Evolutionary conservation across 2,888 invertebrate species (phyloP).

Genomic region (Scaptomyza tumidula): DNA sequence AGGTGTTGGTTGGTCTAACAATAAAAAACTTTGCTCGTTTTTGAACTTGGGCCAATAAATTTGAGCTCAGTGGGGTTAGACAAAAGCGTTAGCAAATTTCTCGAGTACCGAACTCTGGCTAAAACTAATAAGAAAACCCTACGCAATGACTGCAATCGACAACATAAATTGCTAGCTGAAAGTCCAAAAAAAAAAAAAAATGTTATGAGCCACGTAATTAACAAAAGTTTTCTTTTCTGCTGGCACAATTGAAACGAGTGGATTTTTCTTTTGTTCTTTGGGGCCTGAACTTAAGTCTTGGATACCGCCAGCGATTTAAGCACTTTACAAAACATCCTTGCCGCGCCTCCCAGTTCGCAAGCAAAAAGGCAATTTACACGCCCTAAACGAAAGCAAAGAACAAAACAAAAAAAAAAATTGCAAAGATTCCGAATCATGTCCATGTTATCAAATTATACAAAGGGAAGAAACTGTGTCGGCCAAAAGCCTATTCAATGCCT

Average conservation of each 20-base stretch:
- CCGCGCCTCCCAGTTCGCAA: slow-evolving; percentile 26
- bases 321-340: slow-evolving; percentile 41
- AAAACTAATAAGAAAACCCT: slow-evolving; percentile 47
- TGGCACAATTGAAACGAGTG: slow-evolving; percentile 59
- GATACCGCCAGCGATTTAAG: slow-evolving; percentile 37
- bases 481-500: slow-evolving; percentile 50
- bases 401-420: slow-evolving; percentile 4
- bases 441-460: slow-evolving; percentile 73
- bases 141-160: slow-evolving; percentile 55
- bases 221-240: slow-evolving; percentile 48
- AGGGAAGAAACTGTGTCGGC: slow-evolving; percentile 50
- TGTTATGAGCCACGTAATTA: slow-evolving; percentile 65
- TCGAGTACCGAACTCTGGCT: not conserved
- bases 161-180: slow-evolving; percentile 9
- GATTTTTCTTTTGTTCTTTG: slow-evolving; percentile 27
- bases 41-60: slow-evolving; percentile 72
- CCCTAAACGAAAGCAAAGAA: slow-evolving; percentile 12
- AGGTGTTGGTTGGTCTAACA: slow-evolving; percentile 56
- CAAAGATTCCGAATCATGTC: slow-evolving; percentile 43
- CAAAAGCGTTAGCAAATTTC: slow-evolving; percentile 34
- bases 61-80: slow-evolving; percentile 52
- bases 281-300: slow-evolving; percentile 7
- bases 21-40: slow-evolving; percentile 55
- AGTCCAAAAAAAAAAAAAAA: slow-evolving; percentile 9
- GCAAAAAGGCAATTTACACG: slow-evolving; percentile 64